Evolutionary conservation across 2,888 invertebrate genomes (phyloP).

Genomic region (Conus canariensis): DNA sequence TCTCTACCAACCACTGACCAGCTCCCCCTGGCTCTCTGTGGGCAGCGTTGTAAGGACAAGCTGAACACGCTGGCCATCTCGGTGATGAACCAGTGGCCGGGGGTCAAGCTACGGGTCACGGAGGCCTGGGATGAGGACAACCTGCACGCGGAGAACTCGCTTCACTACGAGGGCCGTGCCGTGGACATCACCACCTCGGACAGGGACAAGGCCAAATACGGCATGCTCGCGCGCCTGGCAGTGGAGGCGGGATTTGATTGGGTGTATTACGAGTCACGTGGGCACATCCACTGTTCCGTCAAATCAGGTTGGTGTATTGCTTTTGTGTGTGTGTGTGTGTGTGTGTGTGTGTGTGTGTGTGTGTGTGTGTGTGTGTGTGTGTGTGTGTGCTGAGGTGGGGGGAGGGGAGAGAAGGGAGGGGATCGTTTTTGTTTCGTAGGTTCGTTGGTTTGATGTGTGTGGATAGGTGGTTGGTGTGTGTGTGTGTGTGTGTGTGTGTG

Average conservation of each 20-base stretch:
- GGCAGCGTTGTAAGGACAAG: constrained; percentile 96
- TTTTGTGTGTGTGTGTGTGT: neutral
- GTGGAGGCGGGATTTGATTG: constrained; percentile 99
- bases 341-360: neutral
- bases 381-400: too few species aligned
- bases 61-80: constrained; percentile 95
- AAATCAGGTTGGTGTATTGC: constrained; percentile 89
- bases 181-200: constrained; percentile 97
- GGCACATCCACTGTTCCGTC: constrained; percentile 97
- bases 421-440: too few species aligned
- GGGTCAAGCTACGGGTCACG: constrained; percentile 93
- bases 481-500: neutral
- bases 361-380: too few species aligned
- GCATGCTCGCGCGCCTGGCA: constrained; percentile 96
- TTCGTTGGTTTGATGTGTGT: too few species aligned
- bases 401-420: too few species aligned
- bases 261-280: constrained; percentile 97
- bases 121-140: constrained; percentile 96
- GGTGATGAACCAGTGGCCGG: constrained; percentile 99
- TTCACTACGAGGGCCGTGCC: constrained; percentile 94
- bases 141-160: constrained; percentile 87
- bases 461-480: neutral
- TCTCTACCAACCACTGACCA: constrained; percentile 29
- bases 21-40: neutral
- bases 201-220: constrained; percentile 94